Evolutionary conservation across 1,140 invertebrate species (phyloP).

Genomic region (Sycobia sp.): DNA sequence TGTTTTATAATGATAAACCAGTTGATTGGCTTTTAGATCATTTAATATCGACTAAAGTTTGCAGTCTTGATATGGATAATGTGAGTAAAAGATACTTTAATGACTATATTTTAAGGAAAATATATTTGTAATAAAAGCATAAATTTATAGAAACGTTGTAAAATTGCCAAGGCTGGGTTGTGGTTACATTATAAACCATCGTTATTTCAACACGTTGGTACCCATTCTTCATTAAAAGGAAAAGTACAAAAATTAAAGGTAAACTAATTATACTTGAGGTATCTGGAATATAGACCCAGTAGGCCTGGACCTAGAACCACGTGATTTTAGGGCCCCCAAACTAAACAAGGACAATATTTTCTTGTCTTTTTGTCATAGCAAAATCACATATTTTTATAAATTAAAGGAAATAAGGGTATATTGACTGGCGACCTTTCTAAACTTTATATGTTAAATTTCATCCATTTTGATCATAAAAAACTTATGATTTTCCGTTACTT

Average conservation of each 20-base stretch:
- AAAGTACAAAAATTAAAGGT: constrained; percentile 97
- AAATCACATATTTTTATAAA: too few species aligned
- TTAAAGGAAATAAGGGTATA: too few species aligned
- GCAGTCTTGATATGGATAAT: constrained; percentile 81
- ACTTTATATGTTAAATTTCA: too few species aligned
- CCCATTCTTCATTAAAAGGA: constrained; percentile 92
- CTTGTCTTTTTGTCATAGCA: too few species aligned
- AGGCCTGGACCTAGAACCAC: too few species aligned
- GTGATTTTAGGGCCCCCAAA: too few species aligned
- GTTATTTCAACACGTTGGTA: constrained; percentile 95
- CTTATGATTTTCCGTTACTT: too few species aligned
- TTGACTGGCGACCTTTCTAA: too few species aligned
- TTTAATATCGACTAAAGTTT: constrained; percentile 88
- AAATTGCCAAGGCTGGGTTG: constrained; percentile 76
- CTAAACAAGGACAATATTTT: too few species aligned
- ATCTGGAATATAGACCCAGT: too few species aligned
- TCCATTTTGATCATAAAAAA: too few species aligned
- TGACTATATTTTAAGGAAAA: constrained; percentile 4
- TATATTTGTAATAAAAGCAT: constrained; percentile 19
- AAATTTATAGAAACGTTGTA: constrained; percentile 80
- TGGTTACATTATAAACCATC: constrained; percentile 91
- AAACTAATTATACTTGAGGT: too few species aligned
- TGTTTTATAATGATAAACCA: constrained; percentile 95
- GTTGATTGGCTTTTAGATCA: constrained; percentile 96
- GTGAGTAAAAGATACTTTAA: constrained; percentile 63